These are phyloP conservation scores for Torymus auratus DNA, from an alignment of 2,888 invertebrate species.

Conservation along the genomic window DNA sequence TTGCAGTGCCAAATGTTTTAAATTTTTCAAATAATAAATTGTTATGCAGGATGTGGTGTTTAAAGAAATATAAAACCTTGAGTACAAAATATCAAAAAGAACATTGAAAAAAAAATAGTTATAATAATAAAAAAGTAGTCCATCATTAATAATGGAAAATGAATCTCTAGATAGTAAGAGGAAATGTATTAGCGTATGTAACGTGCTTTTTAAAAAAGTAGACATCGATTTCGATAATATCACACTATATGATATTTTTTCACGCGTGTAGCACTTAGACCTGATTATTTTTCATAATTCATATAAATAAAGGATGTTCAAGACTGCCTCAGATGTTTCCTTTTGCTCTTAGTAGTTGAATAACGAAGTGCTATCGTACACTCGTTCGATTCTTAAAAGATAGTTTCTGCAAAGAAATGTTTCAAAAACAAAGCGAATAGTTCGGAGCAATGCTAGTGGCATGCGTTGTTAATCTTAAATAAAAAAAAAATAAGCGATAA, in stretches of 20 bases:
- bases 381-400: constrained; percentile 44
- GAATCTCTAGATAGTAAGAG: constrained; percentile 55
- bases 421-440: constrained; percentile 51
- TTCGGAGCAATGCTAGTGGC: constrained; percentile 55
- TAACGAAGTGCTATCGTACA: constrained; percentile 21
- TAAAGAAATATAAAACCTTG: constrained; percentile 53
- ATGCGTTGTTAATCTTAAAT: constrained; percentile 58
- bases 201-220: constrained; percentile 56
- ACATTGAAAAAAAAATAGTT: constrained; percentile 51
- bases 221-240: constrained; percentile 50
- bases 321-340: constrained; percentile 57
- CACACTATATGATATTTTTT: constrained; percentile 54
- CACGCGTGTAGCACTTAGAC: constrained; percentile 52
- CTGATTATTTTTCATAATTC: constrained; percentile 60
- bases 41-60: constrained; percentile 45
- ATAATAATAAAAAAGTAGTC: constrained; percentile 46
- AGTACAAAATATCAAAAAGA: constrained; percentile 59
- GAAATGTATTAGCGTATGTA: constrained; percentile 52
- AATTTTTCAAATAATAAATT: constrained; percentile 46
- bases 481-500: constrained; percentile 56
- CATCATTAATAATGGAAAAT: constrained; percentile 48
- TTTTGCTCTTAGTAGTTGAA: constrained; percentile 54
- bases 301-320: constrained; percentile 54
- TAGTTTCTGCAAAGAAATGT: constrained; percentile 55
- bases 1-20: constrained; percentile 60